Conservation (phyloP, 1,140 invertebrate species). For the Tetragonula clypearis region DNA sequence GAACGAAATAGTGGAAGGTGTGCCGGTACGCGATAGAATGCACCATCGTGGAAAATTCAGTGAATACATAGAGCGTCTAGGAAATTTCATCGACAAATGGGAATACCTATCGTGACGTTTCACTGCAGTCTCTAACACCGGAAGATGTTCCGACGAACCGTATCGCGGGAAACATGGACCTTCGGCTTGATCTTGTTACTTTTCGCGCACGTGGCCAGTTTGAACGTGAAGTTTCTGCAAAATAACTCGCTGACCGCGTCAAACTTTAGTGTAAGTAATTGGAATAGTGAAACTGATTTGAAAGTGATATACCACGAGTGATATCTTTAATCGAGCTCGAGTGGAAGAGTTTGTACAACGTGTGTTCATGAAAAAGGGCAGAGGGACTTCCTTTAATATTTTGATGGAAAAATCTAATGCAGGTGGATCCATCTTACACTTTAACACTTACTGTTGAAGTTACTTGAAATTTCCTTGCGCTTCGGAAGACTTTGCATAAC, state of each 20-base stretch:
- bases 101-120: slow-evolving; percentile 15
- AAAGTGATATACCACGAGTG: background rate
- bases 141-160: slow-evolving; percentile 34
- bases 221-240: slow-evolving; percentile 6
- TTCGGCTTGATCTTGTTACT: slow-evolving; percentile 15
- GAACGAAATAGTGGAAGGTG: background rate
- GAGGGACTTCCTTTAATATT: background rate
- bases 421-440: background rate
- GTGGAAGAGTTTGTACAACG: background rate
- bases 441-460: background rate
- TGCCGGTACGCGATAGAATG: slow-evolving; percentile 39
- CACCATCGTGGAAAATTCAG: slow-evolving; percentile 21
- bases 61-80: slow-evolving; percentile 31
- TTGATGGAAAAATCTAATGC: background rate
- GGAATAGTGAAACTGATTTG: background rate
- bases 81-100: slow-evolving; percentile 29
- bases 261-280: slow-evolving; percentile 46
- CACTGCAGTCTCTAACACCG: background rate
- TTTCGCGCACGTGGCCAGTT: background rate
- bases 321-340: background rate
- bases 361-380: background rate
- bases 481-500: background rate
- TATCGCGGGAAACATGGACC: background rate
- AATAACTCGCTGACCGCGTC: background rate
- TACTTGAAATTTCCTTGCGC: background rate